phyloP scores from a whole-genome alignment of 2,888 invertebrate genomes.

The Nomada ruficornis region DNA sequence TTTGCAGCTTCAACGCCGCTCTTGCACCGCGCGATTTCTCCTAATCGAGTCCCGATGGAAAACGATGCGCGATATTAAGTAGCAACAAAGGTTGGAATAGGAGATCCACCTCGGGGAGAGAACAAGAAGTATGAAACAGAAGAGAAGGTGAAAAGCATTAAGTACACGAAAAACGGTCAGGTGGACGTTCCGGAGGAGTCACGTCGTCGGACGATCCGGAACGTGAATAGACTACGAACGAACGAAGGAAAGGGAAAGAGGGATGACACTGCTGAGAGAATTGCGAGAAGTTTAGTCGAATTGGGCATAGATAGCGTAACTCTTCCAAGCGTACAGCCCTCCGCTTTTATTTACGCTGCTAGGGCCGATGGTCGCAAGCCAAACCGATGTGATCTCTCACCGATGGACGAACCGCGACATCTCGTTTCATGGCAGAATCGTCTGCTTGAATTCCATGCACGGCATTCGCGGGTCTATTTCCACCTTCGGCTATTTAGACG shows the following conservation, averaged over 20 bases:
- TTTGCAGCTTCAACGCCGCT: constrained; percentile 20
- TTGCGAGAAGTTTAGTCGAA: constrained; percentile 63
- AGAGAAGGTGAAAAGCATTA: neutral
- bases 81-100: neutral
- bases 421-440: constrained; percentile 27
- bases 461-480: constrained; percentile 28
- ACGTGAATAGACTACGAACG: constrained; percentile 47
- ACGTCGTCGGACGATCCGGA: constrained; percentile 40
- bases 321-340: constrained; percentile 74
- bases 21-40: constrained; percentile 1
- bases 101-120: too few species aligned
- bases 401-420: constrained; percentile 43
- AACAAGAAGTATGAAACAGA: neutral
- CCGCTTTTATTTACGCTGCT: constrained; percentile 68
- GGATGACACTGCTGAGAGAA: constrained; percentile 27
- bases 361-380: constrained; percentile 65
- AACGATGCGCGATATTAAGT: neutral
- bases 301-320: constrained; percentile 60
- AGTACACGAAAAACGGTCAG: constrained; percentile 36
- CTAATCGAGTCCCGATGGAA: constrained; percentile 7
- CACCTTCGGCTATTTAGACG: constrained; percentile 33
- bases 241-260: constrained; percentile 13
- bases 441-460: constrained; percentile 35
- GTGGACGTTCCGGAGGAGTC: constrained; percentile 28
- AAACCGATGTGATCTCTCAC: constrained; percentile 53